Conservation (phyloP, 1,140 invertebrate species). For the Tigriopus japonicus region DNA sequence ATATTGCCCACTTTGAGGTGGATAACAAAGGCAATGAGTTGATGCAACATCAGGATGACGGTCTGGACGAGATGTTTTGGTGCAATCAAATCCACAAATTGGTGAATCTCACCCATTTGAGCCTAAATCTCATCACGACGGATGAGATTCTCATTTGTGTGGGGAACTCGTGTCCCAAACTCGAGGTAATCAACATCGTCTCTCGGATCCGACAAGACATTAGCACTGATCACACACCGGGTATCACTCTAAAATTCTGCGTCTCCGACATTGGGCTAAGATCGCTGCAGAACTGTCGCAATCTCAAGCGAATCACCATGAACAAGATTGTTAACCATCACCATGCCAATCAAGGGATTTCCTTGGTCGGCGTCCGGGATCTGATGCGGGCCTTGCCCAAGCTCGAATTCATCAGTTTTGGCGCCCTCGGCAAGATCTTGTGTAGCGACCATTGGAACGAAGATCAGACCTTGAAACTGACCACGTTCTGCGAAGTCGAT, state of each 20-base stretch:
- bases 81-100: background rate
- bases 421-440: background rate
- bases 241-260: background rate
- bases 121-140: slow-evolving; percentile 5
- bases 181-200: slow-evolving; percentile 3
- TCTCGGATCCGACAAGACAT: background rate
- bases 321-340: background rate
- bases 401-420: slow-evolving; percentile 7
- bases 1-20: background rate
- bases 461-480: background rate
- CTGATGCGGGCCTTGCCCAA: background rate
- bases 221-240: too few species aligned
- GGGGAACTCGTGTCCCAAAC: background rate
- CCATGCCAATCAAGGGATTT: background rate
- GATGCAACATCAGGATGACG: background rate
- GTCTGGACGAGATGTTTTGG: slow-evolving; percentile 9
- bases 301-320: background rate
- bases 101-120: background rate
- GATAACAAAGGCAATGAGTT: slow-evolving; percentile 8
- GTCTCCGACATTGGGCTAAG: slow-evolving; percentile 1
- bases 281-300: background rate
- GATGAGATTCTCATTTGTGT: slow-evolving; percentile 1
- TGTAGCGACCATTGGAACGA: background rate
- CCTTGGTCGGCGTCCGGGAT: background rate
- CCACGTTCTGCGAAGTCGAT: background rate